A percentile compares a stretch with the other conserved stretches of the same genome.
Conservation (phyloP, 1,140 invertebrate species). For the Dendroctonus valens region DNA sequence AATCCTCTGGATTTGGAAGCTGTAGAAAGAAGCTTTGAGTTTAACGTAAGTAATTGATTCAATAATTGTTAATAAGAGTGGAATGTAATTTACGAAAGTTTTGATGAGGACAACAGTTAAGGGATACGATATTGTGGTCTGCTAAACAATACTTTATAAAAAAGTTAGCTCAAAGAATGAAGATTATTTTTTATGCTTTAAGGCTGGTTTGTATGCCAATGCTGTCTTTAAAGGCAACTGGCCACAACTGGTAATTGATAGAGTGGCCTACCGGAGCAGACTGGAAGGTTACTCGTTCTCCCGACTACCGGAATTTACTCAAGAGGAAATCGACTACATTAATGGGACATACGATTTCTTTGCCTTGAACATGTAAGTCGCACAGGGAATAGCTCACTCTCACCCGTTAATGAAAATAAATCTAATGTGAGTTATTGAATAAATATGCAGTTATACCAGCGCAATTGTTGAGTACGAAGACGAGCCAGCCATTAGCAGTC, state of each 20-base stretch:
- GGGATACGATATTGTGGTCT: too few relatives aligned
- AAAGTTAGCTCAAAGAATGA: too few relatives aligned
- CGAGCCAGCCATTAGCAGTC: conserved; percentile 4
- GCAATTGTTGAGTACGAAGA: conserved; percentile 11
- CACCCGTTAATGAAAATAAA: background rate
- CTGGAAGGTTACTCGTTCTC: conserved; percentile 60
- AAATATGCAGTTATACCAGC: conserved; percentile 13
- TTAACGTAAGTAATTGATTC: conserved; percentile 10
- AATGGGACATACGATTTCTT: conserved; percentile 27
- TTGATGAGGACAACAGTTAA: background rate
- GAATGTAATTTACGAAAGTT: background rate
- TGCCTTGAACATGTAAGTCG: conserved; percentile 17
- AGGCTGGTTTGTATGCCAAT: conserved; percentile 62
- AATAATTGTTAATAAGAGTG: too few relatives aligned
- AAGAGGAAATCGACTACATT: conserved; percentile 31
- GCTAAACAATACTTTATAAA: background rate
- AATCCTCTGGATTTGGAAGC: conserved; percentile 11
- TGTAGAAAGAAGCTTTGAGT: conserved; percentile 14
- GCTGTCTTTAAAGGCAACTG: conserved; percentile 68
- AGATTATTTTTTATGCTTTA: background rate
- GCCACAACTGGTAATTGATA: conserved; percentile 60
- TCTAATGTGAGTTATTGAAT: background rate
- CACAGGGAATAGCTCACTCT: too few relatives aligned
- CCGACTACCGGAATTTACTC: conserved; percentile 60
- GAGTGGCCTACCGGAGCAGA: conserved; percentile 56